Evolutionary conservation across 1,140 invertebrate species (phyloP).

Genomic region (Parasteatoda tepidariorum): DNA sequence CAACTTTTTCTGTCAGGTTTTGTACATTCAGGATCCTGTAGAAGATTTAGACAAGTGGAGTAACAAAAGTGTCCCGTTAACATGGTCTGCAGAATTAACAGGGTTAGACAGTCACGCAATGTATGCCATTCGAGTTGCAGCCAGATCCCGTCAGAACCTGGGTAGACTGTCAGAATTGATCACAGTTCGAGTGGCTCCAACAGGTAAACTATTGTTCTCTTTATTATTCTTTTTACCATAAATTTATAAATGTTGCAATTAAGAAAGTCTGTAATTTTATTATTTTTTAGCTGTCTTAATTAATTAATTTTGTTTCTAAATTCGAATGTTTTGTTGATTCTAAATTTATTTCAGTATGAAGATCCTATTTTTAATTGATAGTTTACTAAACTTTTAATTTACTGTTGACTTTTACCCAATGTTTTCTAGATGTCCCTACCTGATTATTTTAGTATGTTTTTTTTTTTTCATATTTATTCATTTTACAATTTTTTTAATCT

Average conservation of each 20-base stretch:
- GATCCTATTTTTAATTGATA: too few species aligned
- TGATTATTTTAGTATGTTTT: too few species aligned
- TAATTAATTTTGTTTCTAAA: neutral
- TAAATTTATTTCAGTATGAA: too few species aligned
- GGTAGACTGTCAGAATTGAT: conserved; percentile 75
- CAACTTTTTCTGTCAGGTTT: conserved; percentile 64
- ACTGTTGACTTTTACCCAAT: too few species aligned
- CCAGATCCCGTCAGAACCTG: conserved; percentile 76
- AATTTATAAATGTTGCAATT: neutral
- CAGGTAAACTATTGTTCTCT: conserved; percentile 34
- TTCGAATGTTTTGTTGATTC: too few species aligned
- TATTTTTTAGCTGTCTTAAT: neutral
- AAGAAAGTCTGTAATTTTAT: too few species aligned
- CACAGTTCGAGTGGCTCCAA: conserved; percentile 79
- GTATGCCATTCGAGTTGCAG: conserved; percentile 92
- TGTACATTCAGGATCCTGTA: conserved; percentile 73
- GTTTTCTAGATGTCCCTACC: too few species aligned
- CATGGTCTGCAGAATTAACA: conserved; percentile 88
- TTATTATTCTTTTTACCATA: neutral
- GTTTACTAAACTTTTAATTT: too few species aligned
- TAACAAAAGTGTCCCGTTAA: conserved; percentile 84
- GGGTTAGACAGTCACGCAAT: conserved; percentile 91
- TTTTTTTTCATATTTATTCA: too few species aligned
- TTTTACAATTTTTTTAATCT: too few species aligned
- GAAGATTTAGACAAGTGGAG: conserved; percentile 94